These are phyloP conservation scores for Accipiter cooperii DNA, from an alignment of 2,113 vertebrate genomes.

Conservation along the genomic window DNA sequence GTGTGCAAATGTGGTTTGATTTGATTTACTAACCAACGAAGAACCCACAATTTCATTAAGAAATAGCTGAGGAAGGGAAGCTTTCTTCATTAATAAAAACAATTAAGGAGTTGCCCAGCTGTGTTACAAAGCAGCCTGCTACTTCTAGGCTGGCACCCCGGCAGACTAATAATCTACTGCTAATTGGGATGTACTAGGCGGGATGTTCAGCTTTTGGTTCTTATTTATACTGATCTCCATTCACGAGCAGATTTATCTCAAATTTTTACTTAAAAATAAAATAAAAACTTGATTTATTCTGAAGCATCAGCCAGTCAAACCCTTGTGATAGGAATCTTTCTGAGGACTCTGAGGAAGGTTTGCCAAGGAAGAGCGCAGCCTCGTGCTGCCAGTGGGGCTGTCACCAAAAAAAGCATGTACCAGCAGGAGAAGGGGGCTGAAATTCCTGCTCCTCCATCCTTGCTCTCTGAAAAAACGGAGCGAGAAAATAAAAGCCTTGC, in stretches of 20 bases:
- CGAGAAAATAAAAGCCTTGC: not conserved
- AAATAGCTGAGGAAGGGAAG: conserved; percentile 42
- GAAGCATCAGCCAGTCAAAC: not conserved
- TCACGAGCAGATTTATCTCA: not conserved
- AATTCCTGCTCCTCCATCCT: not conserved
- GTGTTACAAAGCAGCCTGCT: conserved; percentile 13
- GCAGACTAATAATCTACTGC: not conserved
- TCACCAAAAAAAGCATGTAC: not conserved
- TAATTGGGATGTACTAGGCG: conserved; percentile 13
- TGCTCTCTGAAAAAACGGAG: not conserved
- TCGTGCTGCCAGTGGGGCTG: not conserved
- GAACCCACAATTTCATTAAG: conserved; percentile 45
- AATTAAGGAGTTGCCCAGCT: conserved; percentile 56
- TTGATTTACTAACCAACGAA: conserved; percentile 47
- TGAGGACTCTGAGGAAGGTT: not conserved
- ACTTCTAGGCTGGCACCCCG: not conserved
- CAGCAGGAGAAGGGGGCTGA: not conserved
- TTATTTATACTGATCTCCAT: conserved; percentile 7
- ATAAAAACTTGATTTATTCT: not conserved
- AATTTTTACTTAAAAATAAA: not conserved
- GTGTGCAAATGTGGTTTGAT: not conserved
- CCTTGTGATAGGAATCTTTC: not conserved
- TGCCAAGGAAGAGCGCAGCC: not conserved
- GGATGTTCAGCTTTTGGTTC: not conserved
- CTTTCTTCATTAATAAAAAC: conserved; percentile 69